Percentiles rank a stretch among this genome's conserved stretches.
phyloP scores from a whole-genome alignment of 2,888 invertebrate genomes.

The Volucella inanis region DNA sequence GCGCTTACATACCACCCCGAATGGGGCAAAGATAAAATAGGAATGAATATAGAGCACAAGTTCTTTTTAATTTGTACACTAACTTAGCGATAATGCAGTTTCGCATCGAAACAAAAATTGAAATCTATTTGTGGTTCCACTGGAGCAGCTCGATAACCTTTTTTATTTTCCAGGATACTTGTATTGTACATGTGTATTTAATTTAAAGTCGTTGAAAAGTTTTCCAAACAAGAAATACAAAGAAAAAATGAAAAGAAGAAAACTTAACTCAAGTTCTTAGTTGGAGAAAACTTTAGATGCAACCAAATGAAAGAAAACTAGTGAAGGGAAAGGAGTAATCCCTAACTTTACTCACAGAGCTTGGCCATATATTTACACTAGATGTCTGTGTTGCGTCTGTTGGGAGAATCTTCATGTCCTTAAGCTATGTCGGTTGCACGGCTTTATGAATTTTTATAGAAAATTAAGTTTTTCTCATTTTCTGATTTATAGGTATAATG shows the following conservation, averaged over 20 bases:
- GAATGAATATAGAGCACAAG: background rate
- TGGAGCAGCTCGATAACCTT: background rate
- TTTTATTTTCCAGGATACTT: background rate
- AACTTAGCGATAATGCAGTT: slow-evolving; percentile 31
- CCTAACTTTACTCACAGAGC: slow-evolving; percentile 3
- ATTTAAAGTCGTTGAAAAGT: slow-evolving; percentile 31
- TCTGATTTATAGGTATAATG: slow-evolving; percentile 31
- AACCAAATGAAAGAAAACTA: background rate
- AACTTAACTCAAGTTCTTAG: background rate
- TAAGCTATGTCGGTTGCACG: slow-evolving; percentile 18
- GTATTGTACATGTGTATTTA: slow-evolving; percentile 25
- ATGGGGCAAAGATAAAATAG: background rate
- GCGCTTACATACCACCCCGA: background rate
- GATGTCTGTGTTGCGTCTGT: slow-evolving; percentile 3
- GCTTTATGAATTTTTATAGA: slow-evolving; percentile 46
- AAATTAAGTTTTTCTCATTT: slow-evolving; percentile 21
- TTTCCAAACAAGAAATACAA: background rate
- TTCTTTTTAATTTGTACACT: background rate
- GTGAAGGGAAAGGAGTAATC: slow-evolving; percentile 9
- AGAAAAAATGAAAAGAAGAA: background rate
- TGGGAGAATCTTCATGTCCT: slow-evolving; percentile 1
- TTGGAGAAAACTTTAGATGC: too few species aligned
- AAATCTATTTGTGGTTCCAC: background rate
- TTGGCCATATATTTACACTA: background rate
- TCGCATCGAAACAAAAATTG: slow-evolving; percentile 1